Conservation (phyloP, 1,140 invertebrate genomes). For the Chironomus striatipennis region DNA sequence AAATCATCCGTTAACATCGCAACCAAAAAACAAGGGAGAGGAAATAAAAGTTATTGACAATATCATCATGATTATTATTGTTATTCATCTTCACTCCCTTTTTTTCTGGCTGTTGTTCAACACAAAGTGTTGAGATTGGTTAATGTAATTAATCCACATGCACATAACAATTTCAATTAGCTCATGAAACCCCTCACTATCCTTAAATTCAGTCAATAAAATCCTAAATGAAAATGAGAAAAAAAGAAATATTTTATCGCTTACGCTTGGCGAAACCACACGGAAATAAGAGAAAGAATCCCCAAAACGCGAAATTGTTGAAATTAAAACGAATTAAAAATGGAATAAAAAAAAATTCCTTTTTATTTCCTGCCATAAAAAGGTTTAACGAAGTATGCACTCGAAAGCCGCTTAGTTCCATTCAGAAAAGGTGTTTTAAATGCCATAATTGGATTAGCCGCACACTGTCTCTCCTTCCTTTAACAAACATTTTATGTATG, state of each 20-base stretch:
- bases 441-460: slow-evolving; percentile 17
- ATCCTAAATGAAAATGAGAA: background rate
- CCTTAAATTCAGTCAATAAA: background rate
- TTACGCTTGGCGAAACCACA: background rate
- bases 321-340: slow-evolving; percentile 20
- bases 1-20: background rate
- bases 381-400: slow-evolving; percentile 23
- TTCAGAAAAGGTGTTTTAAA: slow-evolving; percentile 21
- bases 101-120: background rate
- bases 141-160: slow-evolving; percentile 22
- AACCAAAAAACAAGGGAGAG: background rate
- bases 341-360: no score
- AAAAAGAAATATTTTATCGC: no score
- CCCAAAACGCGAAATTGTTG: background rate
- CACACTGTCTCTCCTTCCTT: background rate
- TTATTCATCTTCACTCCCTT: background rate
- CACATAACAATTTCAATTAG: slow-evolving; percentile 21
- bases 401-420: slow-evolving; percentile 20
- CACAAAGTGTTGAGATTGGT: background rate
- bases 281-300: background rate
- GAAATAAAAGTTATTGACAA: background rate
- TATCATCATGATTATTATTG: background rate
- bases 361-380: background rate
- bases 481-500: background rate
- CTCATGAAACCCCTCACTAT: background rate